Base-by-base conservation (phyloP, 2,113 vertebrate species). In the Pollachius pollachius region DNA sequence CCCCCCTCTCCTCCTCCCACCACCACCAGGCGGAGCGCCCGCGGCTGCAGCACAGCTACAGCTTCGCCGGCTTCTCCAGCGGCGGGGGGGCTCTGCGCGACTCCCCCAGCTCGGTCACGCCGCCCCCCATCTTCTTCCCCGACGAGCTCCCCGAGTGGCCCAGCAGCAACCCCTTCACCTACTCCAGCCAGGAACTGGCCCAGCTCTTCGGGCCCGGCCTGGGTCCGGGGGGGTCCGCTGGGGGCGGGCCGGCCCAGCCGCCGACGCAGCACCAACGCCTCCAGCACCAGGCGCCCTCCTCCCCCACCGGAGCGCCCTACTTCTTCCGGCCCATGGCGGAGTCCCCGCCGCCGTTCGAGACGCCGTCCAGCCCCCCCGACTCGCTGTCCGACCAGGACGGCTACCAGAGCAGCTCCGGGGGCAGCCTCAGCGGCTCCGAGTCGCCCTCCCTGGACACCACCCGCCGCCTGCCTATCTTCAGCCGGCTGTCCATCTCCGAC, bases 401-500 rank as follows among this genome's bases (percentile, higher is more conserved):
- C 80, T 98, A 97, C 91, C 95, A 97, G 95, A 98, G 96, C 94
- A 98, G 97, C 92, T 96, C 95, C 23, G 94, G 96, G 73, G 94
- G 97, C 85, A 97, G 95, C 89, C 93, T 96, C 82, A 97, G 96
- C 30, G 97, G 96, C 84, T 98, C 96, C 0, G 97, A 98, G 91
- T 98, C 96, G 37, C 97, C 97, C 3, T 90, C 92, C 87, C 94
- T 97, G 85, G 97, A 99, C 92, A 96, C 92, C 93, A 95, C 92
- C 87, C 95, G 95, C 87, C 95, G 97, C 86, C 95, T 99, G 78
- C 97, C 97, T 87, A 98, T 98, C 93, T 99, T 99, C 92, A 98
- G 97, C 95, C 97, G 97, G 94, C 97, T 98, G 79, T 98, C 97
- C 87, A 96, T 97, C 92, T 98, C 97, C 1, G 97, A 99, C 12